A percentile compares a stretch with the other conserved stretches of the same genome.
phyloP scores from a whole-genome alignment of 2,797 vertebrate species.

The Ataeniobius toweri region DNA sequence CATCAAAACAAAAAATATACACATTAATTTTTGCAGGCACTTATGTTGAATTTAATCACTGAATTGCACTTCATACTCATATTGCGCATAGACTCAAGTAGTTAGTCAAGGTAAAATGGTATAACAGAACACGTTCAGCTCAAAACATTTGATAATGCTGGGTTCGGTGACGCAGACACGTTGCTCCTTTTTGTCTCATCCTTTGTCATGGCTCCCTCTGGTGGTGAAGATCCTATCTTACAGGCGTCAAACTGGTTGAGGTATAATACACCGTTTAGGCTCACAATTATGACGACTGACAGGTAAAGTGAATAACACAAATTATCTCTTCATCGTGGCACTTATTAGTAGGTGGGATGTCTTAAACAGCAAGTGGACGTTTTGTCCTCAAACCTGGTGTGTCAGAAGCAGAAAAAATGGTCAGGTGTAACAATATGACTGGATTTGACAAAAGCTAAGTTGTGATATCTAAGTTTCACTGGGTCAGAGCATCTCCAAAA shows the following conservation, averaged over 20 bases:
- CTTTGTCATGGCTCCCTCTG: constrained; percentile 48
- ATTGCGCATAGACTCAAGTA: neutral
- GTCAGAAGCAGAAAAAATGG: neutral
- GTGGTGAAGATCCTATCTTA: constrained; percentile 21
- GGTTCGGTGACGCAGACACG: neutral
- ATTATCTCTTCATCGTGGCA: neutral
- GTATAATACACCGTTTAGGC: neutral
- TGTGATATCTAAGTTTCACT: neutral
- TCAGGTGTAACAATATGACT: neutral
- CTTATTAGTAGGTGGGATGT: neutral
- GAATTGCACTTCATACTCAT: neutral
- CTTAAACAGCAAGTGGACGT: neutral
- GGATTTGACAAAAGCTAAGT: neutral
- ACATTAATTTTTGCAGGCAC: neutral
- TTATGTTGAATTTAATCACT: neutral
- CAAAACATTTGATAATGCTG: neutral
- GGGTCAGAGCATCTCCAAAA: neutral
- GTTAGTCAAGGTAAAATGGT: neutral
- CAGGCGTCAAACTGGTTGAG: neutral
- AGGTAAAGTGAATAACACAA: neutral
- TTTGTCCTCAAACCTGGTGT: neutral
- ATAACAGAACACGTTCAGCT: neutral
- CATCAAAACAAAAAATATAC: neutral
- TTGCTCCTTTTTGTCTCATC: neutral
- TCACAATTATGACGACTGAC: neutral